A percentile compares a stretch with the other conserved stretches of the same genome.
These are phyloP conservation scores for Brachionus calyciflorus DNA, from an alignment of 1,140 invertebrate species.

Conservation along the genomic window DNA sequence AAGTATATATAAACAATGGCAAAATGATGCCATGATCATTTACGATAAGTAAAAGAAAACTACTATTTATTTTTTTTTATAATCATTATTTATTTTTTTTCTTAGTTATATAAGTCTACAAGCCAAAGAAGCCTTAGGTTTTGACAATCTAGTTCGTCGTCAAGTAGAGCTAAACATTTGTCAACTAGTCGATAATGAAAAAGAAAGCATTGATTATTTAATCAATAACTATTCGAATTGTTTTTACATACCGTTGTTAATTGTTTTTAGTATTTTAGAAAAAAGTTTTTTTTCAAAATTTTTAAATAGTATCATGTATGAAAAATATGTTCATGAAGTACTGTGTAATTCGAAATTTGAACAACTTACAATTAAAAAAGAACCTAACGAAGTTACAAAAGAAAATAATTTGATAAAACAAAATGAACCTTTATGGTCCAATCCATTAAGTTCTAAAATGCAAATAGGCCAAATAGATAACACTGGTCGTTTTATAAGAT, in stretches of 20 bases:
- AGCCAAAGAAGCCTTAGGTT: neutral
- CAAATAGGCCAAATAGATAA: neutral
- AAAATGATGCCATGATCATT: constrained; percentile 20
- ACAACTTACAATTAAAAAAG: neutral
- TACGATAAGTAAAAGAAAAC: constrained; percentile 2
- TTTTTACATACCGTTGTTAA: constrained; percentile 32
- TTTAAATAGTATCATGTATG: neutral
- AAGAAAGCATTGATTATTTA: neutral
- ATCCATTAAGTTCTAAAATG: constrained; percentile 2
- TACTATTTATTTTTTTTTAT: neutral
- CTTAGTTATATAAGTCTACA: constrained; percentile 26
- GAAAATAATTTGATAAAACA: neutral
- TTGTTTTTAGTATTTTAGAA: neutral
- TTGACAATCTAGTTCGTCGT: constrained; percentile 11
- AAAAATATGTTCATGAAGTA: constrained; percentile 5
- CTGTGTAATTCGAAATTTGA: neutral
- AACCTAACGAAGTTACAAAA: neutral
- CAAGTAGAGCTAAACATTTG: constrained; percentile 36
- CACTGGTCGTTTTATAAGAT: constrained; percentile 1
- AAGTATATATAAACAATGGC: neutral
- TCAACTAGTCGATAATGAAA: neutral
- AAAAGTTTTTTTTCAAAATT: constrained; percentile 18
- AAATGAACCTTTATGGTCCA: constrained; percentile 1
- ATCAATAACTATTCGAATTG: constrained; percentile 16
- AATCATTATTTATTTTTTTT: neutral